Base-by-base conservation (phyloP, 53 echinoderm and acorn worm species). In the Echinarachnius parma region DNA sequence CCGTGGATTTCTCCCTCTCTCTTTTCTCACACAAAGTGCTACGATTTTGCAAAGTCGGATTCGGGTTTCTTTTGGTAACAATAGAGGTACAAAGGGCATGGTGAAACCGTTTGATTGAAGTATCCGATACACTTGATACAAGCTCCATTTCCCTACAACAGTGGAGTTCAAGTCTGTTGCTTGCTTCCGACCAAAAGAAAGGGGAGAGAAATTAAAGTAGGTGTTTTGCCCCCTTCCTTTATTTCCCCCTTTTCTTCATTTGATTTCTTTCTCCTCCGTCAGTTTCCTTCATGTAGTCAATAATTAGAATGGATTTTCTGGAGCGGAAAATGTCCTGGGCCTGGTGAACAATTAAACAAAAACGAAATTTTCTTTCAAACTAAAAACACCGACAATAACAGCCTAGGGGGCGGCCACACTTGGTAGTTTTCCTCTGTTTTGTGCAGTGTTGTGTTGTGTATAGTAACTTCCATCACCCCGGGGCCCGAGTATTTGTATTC, bases 351-450 rank as follows among this genome's bases (percentile, higher is more conserved):
- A 72, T 72, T 72, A 72, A 72, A 72, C 74, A 72, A 72, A 72
- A 56, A 57, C 74, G 42, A n/a, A n/a, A n/a, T n/a, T n/a, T n/a
- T n/a, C n/a, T 72, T 72, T 72, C 39, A 57, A 72, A 57, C 55
- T 56, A 72, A 72, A n/a, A 72, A 56, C 57, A 42, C 74, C 74
- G 74, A 72, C 74, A 72, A 56, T 56, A 72, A 72, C 56, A 72
- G 56, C 74, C 74, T 1, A 3, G 7, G 74, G 74, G 42, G 25
- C 74, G 57, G 39, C 56, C 42, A 27, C 74, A 42, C 57, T 55
- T 72, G 57, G 35, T 36, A 36, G 55, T 72, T 72, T 72, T 72
- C 74, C 21, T n/a, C 57, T 57, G 36, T 56, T 34, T 11, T n/a
- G n/a, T n/a, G n/a, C n/a, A n/a, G n/a, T n/a, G n/a, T n/a, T 31